Evolutionary conservation across 2,888 invertebrate species (phyloP).

Genomic region (Macaria liturata): DNA sequence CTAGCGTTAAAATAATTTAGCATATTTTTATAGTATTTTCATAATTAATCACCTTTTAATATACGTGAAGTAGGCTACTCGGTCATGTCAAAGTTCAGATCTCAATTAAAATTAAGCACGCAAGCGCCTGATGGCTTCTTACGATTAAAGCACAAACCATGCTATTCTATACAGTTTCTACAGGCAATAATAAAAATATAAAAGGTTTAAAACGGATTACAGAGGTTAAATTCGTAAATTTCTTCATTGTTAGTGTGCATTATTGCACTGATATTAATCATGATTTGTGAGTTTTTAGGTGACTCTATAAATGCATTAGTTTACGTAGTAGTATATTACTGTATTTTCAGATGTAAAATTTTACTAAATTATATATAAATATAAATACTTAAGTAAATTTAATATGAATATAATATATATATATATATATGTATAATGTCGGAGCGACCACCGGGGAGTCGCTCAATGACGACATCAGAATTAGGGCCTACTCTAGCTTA

Average conservation of each 20-base stretch:
- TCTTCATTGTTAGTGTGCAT: slow-evolving; percentile 1
- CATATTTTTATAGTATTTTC: too few species aligned
- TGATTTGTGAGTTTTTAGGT: too few species aligned
- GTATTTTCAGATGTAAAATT: too few species aligned
- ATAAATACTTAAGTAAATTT: too few species aligned
- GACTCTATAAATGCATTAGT: too few species aligned
- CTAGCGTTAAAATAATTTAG: too few species aligned
- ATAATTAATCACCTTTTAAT: neutral
- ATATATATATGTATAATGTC: too few species aligned
- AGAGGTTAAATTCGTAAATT: slow-evolving; percentile 4
- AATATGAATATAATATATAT: too few species aligned
- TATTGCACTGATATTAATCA: neutral
- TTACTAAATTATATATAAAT: too few species aligned
- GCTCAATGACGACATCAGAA: too few species aligned
- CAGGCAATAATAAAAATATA: slow-evolving; percentile 29
- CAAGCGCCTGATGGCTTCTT: slow-evolving; percentile 47
- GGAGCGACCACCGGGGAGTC: too few species aligned
- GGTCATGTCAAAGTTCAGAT: slow-evolving; percentile 24
- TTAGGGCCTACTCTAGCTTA: too few species aligned
- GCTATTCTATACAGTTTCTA: slow-evolving; percentile 19
- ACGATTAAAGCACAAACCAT: slow-evolving; percentile 38
- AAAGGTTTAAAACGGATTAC: slow-evolving; percentile 4
- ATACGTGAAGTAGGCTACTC: slow-evolving; percentile 22
- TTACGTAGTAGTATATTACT: neutral
- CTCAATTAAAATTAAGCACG: slow-evolving; percentile 44